Base-by-base conservation (phyloP, 2,888 invertebrate genomes). In the Yponomeuta malinellus region DNA sequence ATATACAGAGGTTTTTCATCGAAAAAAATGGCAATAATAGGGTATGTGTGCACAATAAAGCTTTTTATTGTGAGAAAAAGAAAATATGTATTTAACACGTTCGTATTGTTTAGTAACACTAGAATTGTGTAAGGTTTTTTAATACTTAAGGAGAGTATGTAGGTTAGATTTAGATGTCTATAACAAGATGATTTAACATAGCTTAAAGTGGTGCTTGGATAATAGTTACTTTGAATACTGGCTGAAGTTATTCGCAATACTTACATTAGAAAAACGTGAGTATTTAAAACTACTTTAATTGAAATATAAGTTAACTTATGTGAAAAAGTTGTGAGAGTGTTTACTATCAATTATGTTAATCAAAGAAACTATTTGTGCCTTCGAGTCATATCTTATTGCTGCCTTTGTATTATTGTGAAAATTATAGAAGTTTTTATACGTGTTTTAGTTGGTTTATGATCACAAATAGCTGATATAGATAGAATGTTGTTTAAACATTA, bases 21-120 rank as follows among this genome's bases (percentile, higher is more conserved):
- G 77, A 84, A 83, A 84, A 33, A 82, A 79, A 88, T 83, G 90
- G 91, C 91, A 92, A 92, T 92, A 92, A 91, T 89, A 88, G 86
- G 86, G 37, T 70, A 70, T 70, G 33, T 59, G 52, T 88, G 85
- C 86, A 87, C 85, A 89, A 83, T 85, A 87, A 85, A 80, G 75
- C 76, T 77, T 80, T 81, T 83, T 88, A 85, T 63, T 68, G 71
- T 70, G 68, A 69, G 68, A 37, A 23, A 48, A 43, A 59, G 52
- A 59, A 52, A 59, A 67, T 71, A 23, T 23, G 23, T 23, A 71
- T 68, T 67, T 68, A 71, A 68, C 33, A 52, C 63, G 10, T 33
- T 33, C 33, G 69, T 69, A 63, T 63, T 70, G 33, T 70, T 48
- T 68, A 65, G 65, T 65, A 65, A 65, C 65, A 10, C 31, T 9